These are phyloP conservation scores for Torymus auratus DNA, from an alignment of 2,888 invertebrate species.

Conservation along the genomic window DNA sequence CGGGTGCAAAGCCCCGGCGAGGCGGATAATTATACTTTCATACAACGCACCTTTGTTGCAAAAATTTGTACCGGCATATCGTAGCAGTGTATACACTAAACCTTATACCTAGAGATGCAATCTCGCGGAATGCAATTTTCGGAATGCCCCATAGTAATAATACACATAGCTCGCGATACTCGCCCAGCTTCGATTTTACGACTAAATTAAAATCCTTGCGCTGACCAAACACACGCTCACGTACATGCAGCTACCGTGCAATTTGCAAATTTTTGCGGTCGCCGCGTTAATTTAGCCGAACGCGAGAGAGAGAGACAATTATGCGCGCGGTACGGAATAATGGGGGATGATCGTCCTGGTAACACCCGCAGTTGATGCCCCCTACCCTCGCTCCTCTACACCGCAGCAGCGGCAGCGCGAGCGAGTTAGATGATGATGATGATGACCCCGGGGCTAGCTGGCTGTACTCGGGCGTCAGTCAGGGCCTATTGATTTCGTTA, in stretches of 20 bases:
- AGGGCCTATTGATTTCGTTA: slow-evolving; percentile 48
- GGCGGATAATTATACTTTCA: no score
- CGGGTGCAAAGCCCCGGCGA: no score
- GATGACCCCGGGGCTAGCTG: slow-evolving; percentile 23
- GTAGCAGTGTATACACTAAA: no score
- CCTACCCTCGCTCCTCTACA: slow-evolving; percentile 15
- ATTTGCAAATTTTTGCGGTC: slow-evolving; percentile 35
- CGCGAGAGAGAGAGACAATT: slow-evolving; percentile 30
- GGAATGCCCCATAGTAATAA: no score
- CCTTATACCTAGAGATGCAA: no score
- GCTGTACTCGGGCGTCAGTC: background rate
- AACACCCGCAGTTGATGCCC: slow-evolving; percentile 66
- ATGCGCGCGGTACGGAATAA: slow-evolving; percentile 32
- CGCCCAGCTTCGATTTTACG: no score
- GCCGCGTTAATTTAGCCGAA: background rate
- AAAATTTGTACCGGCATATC: no score
- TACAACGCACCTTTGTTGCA: no score
- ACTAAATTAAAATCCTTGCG: slow-evolving; percentile 1
- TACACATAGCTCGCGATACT: no score
- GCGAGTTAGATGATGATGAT: background rate
- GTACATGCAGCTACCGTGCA: background rate
- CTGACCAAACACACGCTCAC: no score
- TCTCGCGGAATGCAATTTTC: no score
- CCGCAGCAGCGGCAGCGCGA: slow-evolving; percentile 34
- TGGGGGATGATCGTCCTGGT: slow-evolving; percentile 67